Evolutionary conservation across 2,113 vertebrate genomes (phyloP).

Genomic region (Asarcornis scutulata): DNA sequence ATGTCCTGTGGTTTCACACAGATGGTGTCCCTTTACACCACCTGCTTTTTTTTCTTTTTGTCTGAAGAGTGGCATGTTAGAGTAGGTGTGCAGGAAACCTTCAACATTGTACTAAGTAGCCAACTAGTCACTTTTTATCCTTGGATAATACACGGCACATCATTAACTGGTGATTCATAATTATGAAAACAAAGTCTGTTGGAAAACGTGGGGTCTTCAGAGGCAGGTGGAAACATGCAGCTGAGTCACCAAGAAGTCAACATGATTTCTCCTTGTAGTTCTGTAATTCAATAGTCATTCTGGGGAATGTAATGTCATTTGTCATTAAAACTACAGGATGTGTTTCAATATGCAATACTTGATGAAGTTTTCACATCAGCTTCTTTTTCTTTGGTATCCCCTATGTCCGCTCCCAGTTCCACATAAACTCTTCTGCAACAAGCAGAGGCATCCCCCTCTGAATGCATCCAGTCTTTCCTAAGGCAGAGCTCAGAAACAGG

Average conservation of each 20-base stretch:
- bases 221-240: not conserved
- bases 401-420: not conserved
- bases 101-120: not conserved
- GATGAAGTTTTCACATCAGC: not conserved
- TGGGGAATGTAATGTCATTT: not conserved
- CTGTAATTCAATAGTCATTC: not conserved
- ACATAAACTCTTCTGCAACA: not conserved
- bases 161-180: not conserved
- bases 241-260: slow-evolving; percentile 20
- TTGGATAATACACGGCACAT: not conserved
- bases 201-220: slow-evolving; percentile 1
- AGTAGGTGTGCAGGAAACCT: not conserved
- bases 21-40: not conserved
- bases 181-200: not conserved
- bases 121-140: not conserved
- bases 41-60: not conserved
- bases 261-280: not conserved
- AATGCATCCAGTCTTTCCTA: not conserved
- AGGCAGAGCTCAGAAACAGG: not conserved
- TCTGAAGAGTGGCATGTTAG: not conserved
- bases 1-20: not conserved
- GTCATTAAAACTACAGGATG: not conserved
- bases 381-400: not conserved
- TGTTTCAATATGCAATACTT: not conserved
- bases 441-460: not conserved